phyloP scores from a whole-genome alignment of 2,797 vertebrate genomes.

The Enteromius radiatus region DNA sequence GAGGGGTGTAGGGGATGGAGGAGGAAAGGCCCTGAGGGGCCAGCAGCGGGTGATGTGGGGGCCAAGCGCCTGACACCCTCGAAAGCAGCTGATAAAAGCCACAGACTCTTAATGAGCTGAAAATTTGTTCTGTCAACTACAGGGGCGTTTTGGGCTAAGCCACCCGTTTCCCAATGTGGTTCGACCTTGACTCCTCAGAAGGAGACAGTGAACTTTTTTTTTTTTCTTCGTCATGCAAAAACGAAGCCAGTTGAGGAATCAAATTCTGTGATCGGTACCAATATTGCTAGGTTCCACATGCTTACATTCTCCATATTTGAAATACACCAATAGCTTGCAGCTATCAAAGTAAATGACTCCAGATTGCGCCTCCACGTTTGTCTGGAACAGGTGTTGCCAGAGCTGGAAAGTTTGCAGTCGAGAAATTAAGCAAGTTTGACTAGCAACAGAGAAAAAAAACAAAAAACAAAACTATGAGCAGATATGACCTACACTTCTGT shows the following conservation, averaged over 20 bases:
- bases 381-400: slow-evolving; percentile 37
- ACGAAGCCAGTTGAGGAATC: slow-evolving; percentile 3
- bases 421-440: slow-evolving; percentile 38
- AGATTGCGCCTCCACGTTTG: slow-evolving; percentile 23
- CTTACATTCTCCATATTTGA: slow-evolving; percentile 27
- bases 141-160: slow-evolving; percentile 73
- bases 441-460: neutral
- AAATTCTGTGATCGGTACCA: slow-evolving; percentile 20
- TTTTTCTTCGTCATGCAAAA: slow-evolving; percentile 13
- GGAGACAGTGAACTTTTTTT: slow-evolving; percentile 61
- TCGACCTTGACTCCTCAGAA: slow-evolving; percentile 77
- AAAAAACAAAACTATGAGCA: slow-evolving; percentile 50
- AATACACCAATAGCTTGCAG: slow-evolving; percentile 30
- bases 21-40: slow-evolving; percentile 65
- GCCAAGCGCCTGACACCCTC: slow-evolving; percentile 90
- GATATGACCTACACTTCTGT: slow-evolving; percentile 54
- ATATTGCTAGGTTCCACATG: slow-evolving; percentile 41
- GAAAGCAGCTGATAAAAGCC: slow-evolving; percentile 87
- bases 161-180: slow-evolving; percentile 61
- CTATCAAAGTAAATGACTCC: slow-evolving; percentile 46
- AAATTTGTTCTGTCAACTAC: slow-evolving; percentile 94
- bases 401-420: slow-evolving; percentile 28
- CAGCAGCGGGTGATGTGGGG: slow-evolving; percentile 79
- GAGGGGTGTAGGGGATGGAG: slow-evolving; percentile 25
- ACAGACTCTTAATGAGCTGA: slow-evolving; percentile 87